These are phyloP conservation scores for Anneissia japonica DNA, from an alignment of 35 echinoderm and acorn worm genomes.

Conservation along the genomic window DNA sequence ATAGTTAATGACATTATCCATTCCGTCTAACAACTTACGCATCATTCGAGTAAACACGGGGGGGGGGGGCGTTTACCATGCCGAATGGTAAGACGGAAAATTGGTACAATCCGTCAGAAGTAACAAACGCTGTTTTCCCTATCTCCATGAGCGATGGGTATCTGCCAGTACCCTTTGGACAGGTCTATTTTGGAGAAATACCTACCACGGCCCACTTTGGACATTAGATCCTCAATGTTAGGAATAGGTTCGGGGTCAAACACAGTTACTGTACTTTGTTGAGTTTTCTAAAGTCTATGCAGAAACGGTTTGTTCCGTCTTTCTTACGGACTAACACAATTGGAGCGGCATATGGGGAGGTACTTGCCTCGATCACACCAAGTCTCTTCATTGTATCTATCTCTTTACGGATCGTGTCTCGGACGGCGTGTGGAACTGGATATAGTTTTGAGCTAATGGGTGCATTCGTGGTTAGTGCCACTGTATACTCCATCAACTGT, in stretches of 20 bases:
- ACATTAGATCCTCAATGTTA: constrained; percentile 1
- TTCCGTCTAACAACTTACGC: not conserved
- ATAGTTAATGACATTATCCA: not conserved
- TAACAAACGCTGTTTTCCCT: constrained; percentile 7
- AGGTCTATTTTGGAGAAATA: constrained; percentile 6
- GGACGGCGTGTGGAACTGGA: not conserved
- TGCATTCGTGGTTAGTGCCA: not conserved
- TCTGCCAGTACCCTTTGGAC: constrained; percentile 15
- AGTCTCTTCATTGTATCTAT: constrained; percentile 18
- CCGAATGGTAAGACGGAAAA: constrained; percentile 8
- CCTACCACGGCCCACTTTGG: not conserved
- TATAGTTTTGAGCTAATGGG: constrained; percentile 4
- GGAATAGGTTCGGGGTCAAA: constrained; percentile 14
- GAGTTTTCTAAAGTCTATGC: constrained; percentile 61
- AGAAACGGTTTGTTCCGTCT: constrained; percentile 43
- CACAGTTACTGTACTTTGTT: too few species aligned
- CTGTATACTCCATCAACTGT: not conserved
- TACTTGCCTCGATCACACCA: constrained; percentile 30
- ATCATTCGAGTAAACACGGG: constrained; percentile 14
- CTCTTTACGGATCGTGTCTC: constrained; percentile 10
- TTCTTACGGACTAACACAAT: constrained; percentile 40
- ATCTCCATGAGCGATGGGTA: not conserved
- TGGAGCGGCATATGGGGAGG: constrained; percentile 27
- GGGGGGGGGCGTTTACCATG: constrained; percentile 26
- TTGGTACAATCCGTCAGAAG: not conserved